These are phyloP conservation scores for Mungos mungo DNA, from an alignment of 2,113 vertebrate genomes.

Conservation along the genomic window DNA sequence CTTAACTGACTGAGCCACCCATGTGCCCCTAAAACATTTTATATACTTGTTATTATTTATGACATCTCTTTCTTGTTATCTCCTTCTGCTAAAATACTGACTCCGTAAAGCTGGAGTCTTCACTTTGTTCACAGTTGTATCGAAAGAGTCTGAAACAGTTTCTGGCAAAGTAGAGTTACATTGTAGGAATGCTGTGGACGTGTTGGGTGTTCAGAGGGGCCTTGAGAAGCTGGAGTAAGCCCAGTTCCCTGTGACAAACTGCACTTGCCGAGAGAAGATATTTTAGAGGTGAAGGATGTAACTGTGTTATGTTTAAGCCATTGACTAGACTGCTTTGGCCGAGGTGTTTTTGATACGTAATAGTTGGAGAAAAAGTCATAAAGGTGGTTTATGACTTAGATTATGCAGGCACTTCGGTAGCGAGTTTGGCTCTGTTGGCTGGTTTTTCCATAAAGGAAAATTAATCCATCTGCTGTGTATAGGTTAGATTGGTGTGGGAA, in stretches of 20 bases:
- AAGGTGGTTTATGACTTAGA: background rate
- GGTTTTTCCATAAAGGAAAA: background rate
- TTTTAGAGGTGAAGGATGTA: background rate
- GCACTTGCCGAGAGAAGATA: background rate
- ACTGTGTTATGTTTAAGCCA: background rate
- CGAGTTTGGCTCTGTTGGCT: background rate
- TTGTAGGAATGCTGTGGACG: background rate
- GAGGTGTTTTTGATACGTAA: background rate
- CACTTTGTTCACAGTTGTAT: background rate
- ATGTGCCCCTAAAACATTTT: background rate
- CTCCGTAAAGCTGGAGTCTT: background rate
- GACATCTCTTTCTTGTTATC: background rate
- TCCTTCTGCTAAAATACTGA: background rate
- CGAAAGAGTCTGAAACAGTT: background rate
- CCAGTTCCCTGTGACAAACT: background rate
- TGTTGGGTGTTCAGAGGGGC: background rate
- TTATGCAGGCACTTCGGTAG: background rate
- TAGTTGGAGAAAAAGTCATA: background rate
- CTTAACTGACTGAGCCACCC: background rate
- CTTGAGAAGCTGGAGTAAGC: background rate
- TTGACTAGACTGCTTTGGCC: background rate
- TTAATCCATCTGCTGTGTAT: background rate
- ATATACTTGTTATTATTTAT: background rate
- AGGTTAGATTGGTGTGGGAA: constrained; percentile 1
- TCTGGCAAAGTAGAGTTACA: background rate